These are phyloP conservation scores for Alentia gelatinosa DNA, from an alignment of 2,888 invertebrate species.

Conservation along the genomic window DNA sequence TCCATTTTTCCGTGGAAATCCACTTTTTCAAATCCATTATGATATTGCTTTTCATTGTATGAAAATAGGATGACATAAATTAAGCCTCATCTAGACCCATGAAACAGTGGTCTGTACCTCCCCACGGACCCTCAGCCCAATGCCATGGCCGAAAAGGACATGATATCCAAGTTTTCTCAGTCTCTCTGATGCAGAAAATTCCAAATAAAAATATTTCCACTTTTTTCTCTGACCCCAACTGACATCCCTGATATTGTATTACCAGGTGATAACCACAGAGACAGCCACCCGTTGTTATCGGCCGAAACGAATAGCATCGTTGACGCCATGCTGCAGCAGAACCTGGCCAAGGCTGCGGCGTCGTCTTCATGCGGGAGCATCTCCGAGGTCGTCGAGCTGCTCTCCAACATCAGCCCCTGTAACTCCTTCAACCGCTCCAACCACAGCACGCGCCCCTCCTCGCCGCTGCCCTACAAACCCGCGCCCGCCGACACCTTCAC, in stretches of 20 bases:
- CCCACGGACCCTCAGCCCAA: no score
- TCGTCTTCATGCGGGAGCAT: constrained; percentile 49
- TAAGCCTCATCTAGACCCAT: no score
- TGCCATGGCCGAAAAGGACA: no score
- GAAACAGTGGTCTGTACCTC: no score
- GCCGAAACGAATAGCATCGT: background rate
- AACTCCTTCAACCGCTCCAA: constrained; percentile 40
- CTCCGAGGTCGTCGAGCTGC: constrained; percentile 44
- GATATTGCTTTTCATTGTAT: no score
- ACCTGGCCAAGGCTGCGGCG: background rate
- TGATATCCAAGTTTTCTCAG: no score
- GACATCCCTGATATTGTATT: background rate
- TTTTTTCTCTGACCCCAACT: background rate
- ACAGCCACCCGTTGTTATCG: constrained; percentile 20
- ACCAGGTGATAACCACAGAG: constrained; percentile 26
- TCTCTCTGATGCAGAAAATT: no score
- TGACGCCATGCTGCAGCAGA: constrained; percentile 38
- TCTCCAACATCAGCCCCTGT: constrained; percentile 40
- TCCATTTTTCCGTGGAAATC: no score
- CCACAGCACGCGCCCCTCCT: constrained; percentile 20
- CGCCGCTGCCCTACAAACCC: constrained; percentile 15
- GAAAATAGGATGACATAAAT: no score
- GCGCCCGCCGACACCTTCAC: background rate
- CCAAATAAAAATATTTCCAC: no score
- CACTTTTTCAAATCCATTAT: no score